Conservation (phyloP, 2,113 vertebrate species). For the Spermophilus dauricus region DNA sequence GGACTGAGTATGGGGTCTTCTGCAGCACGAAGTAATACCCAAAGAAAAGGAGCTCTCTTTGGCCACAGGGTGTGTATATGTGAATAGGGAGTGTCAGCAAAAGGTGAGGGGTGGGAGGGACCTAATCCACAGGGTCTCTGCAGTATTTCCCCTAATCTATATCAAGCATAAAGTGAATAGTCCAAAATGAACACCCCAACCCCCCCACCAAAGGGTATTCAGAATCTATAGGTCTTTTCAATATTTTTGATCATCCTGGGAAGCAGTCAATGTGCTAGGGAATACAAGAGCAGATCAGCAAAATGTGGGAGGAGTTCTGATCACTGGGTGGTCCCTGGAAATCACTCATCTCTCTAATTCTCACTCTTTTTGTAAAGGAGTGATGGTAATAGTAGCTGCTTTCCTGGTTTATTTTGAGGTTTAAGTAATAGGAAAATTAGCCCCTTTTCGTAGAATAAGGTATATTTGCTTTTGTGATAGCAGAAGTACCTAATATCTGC, state of each 20-base stretch:
- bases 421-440: conserved; percentile 19
- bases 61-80: background rate
- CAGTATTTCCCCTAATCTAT: background rate
- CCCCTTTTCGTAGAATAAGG: background rate
- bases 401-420: background rate
- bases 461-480: background rate
- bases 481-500: background rate
- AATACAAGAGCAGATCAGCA: background rate
- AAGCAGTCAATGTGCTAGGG: background rate
- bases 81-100: background rate
- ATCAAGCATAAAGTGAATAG: background rate
- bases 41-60: background rate
- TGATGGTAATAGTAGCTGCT: background rate
- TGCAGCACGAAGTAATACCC: background rate
- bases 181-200: background rate
- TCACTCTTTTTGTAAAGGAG: background rate
- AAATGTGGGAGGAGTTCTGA: background rate
- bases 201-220: background rate
- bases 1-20: background rate
- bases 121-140: background rate
- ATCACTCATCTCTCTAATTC: background rate
- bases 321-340: background rate
- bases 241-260: background rate
- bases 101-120: background rate
- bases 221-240: background rate